phyloP scores from a whole-genome alignment of 2,888 invertebrate genomes.

The Acrobasis repandana region DNA sequence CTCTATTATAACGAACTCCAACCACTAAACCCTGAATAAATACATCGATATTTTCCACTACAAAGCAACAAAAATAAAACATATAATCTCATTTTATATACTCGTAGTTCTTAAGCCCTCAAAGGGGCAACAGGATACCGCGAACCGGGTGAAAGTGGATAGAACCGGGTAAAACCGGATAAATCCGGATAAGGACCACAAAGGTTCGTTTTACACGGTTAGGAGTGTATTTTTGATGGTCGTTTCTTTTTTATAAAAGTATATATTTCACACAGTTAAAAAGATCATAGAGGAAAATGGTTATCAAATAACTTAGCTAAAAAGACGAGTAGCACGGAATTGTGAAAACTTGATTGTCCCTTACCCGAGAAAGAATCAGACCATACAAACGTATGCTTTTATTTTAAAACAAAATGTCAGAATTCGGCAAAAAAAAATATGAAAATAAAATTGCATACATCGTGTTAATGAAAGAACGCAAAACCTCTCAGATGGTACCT shows the following conservation, averaged over 20 bases:
- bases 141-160: constrained; percentile 26
- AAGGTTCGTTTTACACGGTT: constrained; percentile 13
- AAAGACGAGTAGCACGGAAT: too few species aligned
- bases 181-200: constrained; percentile 25
- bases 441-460: too few species aligned
- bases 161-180: constrained; percentile 26
- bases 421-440: too few species aligned
- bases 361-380: too few species aligned
- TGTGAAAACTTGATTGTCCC: too few species aligned
- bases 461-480: too few species aligned
- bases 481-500: too few species aligned
- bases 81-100: constrained; percentile 17
- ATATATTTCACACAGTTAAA: neutral
- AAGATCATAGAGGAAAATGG: too few species aligned
- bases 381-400: too few species aligned
- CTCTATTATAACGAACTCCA: too few species aligned
- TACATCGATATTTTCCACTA: constrained; percentile 15
- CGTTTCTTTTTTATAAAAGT: constrained; percentile 9
- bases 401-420: too few species aligned
- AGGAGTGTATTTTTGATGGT: constrained; percentile 6
- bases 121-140: constrained; percentile 22
- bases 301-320: too few species aligned
- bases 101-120: constrained; percentile 23
- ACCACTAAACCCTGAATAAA: neutral
- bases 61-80: constrained; percentile 13